Evolutionary conservation across 2,113 vertebrate species (phyloP).

Genomic region (Crotalus viridis): DNA sequence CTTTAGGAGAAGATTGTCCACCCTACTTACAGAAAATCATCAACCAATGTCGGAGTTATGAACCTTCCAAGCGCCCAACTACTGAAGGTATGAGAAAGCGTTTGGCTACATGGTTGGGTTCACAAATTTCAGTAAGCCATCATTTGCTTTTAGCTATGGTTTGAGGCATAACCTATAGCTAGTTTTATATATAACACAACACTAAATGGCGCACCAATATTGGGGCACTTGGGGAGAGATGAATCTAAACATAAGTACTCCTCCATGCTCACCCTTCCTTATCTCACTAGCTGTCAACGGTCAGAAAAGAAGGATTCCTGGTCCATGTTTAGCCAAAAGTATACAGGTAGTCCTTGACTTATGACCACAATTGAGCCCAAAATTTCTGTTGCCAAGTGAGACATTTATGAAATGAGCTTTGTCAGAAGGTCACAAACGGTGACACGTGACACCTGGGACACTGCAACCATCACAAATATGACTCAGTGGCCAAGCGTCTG

Average conservation of each 20-base stretch:
- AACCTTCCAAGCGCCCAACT: conserved; percentile 73
- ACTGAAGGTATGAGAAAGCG: conserved; percentile 68
- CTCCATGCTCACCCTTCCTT: not conserved
- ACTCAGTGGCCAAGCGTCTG: too few species aligned
- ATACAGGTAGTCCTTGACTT: not conserved
- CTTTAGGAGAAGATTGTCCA: conserved; percentile 75
- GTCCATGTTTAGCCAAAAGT: not conserved
- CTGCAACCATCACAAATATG: too few species aligned
- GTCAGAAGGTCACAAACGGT: too few species aligned
- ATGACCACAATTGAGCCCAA: too few species aligned
- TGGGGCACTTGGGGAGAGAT: not conserved
- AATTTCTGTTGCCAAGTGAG: too few species aligned
- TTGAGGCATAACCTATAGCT: not conserved
- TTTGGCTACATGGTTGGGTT: not conserved
- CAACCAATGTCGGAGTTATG: conserved; percentile 65
- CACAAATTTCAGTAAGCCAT: not conserved
- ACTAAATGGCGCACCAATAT: not conserved
- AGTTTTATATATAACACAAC: not conserved
- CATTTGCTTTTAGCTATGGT: not conserved
- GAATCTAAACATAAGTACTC: not conserved
- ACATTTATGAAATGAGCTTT: too few species aligned
- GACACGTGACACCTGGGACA: too few species aligned
- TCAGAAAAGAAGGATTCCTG: not conserved
- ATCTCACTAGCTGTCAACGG: not conserved
- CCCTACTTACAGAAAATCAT: conserved; percentile 65